Evolutionary conservation across 2,888 invertebrate genomes (phyloP), one percentile per base, ranked within the genome.

Genomic region (Patella depressa): DNA sequence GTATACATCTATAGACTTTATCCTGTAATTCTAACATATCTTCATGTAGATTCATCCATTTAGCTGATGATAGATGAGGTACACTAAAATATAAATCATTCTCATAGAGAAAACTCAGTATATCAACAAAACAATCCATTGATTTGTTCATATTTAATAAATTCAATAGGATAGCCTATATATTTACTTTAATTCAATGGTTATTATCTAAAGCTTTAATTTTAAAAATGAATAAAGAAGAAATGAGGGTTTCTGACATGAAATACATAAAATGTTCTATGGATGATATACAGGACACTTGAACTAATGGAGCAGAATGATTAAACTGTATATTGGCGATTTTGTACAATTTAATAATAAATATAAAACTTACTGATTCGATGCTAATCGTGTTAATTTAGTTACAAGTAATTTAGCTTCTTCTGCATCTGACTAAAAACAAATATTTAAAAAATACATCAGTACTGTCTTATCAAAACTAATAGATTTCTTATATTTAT

Each of bases 31-130:
- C 93, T 73, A 95, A 91, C 84, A 95, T 93, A 84, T 95, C 95
- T 81, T 93, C 93, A 53, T 95, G 91, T n/a, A 95, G 91, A 80
- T 93, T 93, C 77, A 94, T 93, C 95, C 95, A 95, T 78, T 94
- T 93, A 24, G 91, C 89, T 79, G 93, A 93, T 78, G 89, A 91
- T 78, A 93, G 89, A 34, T 92, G 86, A 45, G 92, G 91, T 34
- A 85, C 83, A 76, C 89, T 90, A 79, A 59, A 75, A 76, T 19
- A 57, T 54, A 80, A 59, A 76, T 59, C 71, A 55, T 24, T 65
- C 24, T 24, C 5, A 19, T 19, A n/a, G 24, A 11, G 2, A 19
- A 19, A 65, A 65, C 65, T 19, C 9, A 65, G 17, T 73, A 54
- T 69, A 29, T 29, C 29, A 29, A 29, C 29, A 29, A 29, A 29